Percentiles rank a stretch among this genome's conserved stretches.
phyloP scores from a whole-genome alignment of 2,888 invertebrate species.

The Brachyopa scutellaris region DNA sequence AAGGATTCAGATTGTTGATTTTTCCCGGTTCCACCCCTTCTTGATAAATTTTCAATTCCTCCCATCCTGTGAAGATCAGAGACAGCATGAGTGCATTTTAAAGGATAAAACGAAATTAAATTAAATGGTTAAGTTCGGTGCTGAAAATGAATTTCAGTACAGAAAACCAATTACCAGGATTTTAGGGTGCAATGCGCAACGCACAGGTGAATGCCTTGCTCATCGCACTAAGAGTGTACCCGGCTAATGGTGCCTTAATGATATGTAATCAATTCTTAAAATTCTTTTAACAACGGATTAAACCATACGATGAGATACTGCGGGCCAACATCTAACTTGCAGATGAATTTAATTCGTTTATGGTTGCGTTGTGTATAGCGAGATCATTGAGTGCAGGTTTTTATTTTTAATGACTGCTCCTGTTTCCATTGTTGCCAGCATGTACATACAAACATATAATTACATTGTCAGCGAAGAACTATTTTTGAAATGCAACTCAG shows the following conservation, averaged over 20 bases:
- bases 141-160: constrained; percentile 46
- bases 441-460: no score
- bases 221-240: constrained; percentile 28
- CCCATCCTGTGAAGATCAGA: not conserved
- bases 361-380: constrained; percentile 26
- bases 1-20: constrained; percentile 64
- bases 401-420: constrained; percentile 55
- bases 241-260: constrained; percentile 67
- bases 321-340: constrained; percentile 5
- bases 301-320: not conserved
- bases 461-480: constrained; percentile 40
- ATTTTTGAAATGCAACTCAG: constrained; percentile 35
- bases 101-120: constrained; percentile 46
- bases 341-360: constrained; percentile 62
- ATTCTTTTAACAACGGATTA: constrained; percentile 29
- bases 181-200: constrained; percentile 18
- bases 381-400: constrained; percentile 34
- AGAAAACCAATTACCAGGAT: constrained; percentile 58
- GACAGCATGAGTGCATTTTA: constrained; percentile 18
- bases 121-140: constrained; percentile 35
- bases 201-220: constrained; percentile 5
- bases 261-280: constrained; percentile 61
- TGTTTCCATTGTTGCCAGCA: not conserved
- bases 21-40: constrained; percentile 59
- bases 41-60: constrained; percentile 6